Percentiles rank a stretch among this genome's conserved stretches.
These are phyloP conservation scores for Cataglyphis cursor DNA, from an alignment of 2,888 invertebrate species.

Conservation along the genomic window DNA sequence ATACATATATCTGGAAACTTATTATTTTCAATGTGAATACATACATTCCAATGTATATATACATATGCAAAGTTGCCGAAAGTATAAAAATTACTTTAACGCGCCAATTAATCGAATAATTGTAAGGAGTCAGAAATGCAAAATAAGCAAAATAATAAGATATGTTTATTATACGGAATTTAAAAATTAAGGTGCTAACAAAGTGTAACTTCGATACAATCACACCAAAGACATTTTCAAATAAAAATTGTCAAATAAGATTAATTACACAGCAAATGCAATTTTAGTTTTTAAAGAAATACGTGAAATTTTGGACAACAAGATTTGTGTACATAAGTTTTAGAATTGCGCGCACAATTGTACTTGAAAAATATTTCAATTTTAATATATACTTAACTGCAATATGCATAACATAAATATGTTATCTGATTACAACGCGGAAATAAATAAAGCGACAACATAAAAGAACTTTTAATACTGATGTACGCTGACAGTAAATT, in stretches of 20 bases:
- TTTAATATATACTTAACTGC: conserved; percentile 9
- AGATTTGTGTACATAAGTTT: neutral
- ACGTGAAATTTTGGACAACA: neutral
- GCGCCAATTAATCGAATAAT: neutral
- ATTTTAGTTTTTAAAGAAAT: conserved; percentile 24
- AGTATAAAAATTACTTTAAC: neutral
- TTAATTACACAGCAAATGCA: conserved; percentile 7
- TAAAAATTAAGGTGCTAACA: conserved; percentile 45
- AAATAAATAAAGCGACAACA: neutral
- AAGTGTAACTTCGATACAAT: conserved; percentile 1
- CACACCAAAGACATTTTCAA: conserved; percentile 44
- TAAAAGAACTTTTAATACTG: neutral
- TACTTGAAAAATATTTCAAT: conserved; percentile 30
- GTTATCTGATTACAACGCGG: conserved; percentile 10
- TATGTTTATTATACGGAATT: neutral
- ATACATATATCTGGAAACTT: neutral
- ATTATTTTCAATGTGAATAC: conserved; percentile 19
- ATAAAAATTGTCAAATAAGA: conserved; percentile 21
- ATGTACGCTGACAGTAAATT: neutral
- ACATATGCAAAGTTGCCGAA: neutral
- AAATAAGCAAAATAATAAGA: neutral
- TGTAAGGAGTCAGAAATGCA: neutral
- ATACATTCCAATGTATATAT: conserved; percentile 9
- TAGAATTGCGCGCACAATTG: conserved; percentile 9
- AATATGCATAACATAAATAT: neutral